A percentile compares a stretch with the other conserved stretches of the same genome.
Conservation (phyloP, 1,140 invertebrate genomes). For the Drosophila leontia region DNA sequence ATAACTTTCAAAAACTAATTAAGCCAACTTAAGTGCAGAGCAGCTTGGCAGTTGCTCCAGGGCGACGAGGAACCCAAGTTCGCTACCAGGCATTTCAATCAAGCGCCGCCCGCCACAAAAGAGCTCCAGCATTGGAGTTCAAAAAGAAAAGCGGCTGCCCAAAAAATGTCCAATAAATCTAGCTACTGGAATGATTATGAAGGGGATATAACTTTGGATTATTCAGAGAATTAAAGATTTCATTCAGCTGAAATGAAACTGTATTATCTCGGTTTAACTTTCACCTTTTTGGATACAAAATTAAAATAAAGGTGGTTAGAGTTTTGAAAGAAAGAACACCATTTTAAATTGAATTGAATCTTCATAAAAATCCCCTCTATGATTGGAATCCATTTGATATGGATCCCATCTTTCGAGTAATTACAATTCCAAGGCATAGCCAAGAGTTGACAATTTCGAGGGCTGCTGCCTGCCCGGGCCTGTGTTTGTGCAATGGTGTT, state of each 20-base stretch:
- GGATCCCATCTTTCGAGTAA: slow-evolving; percentile 14
- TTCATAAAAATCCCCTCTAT: neutral
- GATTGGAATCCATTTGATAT: slow-evolving; percentile 1
- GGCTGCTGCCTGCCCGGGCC: neutral
- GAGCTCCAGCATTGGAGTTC: slow-evolving; percentile 13
- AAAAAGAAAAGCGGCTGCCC: slow-evolving; percentile 5
- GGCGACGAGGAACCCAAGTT: slow-evolving; percentile 2
- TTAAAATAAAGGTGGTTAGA: no score
- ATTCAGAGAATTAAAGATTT: neutral
- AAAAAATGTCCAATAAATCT: slow-evolving; percentile 8
- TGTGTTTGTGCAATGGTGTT: slow-evolving; percentile 60
- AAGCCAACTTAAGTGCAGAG: slow-evolving; percentile 82
- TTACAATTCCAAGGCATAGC: slow-evolving; percentile 18
- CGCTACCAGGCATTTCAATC: slow-evolving; percentile 77
- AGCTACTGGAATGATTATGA: neutral
- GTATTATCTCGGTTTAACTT: neutral
- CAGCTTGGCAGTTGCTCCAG: slow-evolving; percentile 41
- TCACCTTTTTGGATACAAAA: neutral
- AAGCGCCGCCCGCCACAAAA: slow-evolving; percentile 70
- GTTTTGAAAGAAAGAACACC: neutral
- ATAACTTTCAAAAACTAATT: slow-evolving; percentile 84
- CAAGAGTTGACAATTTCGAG: slow-evolving; percentile 22
- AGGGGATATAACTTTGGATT: neutral
- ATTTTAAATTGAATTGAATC: no score
- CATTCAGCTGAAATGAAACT: neutral